Conservation (phyloP, 2,113 vertebrate genomes). For the Anas platyrhynchos region DNA sequence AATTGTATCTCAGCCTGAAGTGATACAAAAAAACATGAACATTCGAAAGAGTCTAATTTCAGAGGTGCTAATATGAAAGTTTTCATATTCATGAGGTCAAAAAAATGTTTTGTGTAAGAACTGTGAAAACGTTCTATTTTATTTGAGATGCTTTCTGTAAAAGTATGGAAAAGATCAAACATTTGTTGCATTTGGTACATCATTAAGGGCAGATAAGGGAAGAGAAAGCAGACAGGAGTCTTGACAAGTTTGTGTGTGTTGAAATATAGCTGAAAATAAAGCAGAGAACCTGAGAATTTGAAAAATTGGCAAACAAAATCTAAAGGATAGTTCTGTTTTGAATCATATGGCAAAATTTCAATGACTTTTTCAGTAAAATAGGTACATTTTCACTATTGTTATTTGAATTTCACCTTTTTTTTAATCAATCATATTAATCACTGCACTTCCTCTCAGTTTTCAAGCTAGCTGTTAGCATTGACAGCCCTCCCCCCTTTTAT, state of each 20-base stretch:
- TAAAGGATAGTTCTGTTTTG: background rate
- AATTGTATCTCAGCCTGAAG: background rate
- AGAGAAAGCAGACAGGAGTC: background rate
- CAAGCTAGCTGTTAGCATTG: background rate
- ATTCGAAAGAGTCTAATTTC: background rate
- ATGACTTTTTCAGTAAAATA: background rate
- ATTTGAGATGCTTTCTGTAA: background rate
- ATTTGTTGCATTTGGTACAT: background rate
- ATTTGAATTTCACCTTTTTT: background rate
- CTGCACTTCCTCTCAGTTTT: background rate
- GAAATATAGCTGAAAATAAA: background rate
- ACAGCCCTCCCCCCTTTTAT: no score
- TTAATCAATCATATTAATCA: background rate
- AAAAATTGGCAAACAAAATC: background rate
- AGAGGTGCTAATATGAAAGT: background rate
- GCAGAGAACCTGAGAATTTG: background rate
- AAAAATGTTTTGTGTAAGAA: background rate
- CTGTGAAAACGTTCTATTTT: background rate
- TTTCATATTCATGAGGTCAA: background rate
- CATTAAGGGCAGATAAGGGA: background rate
- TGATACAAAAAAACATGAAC: background rate
- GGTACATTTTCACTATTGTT: background rate
- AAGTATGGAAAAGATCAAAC: background rate
- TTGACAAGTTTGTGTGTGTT: background rate
- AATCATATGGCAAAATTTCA: background rate